Evolutionary conservation across 2,888 invertebrate species (phyloP), one percentile per base, ranked within the genome.

Genomic region (Chrysolina americana): DNA sequence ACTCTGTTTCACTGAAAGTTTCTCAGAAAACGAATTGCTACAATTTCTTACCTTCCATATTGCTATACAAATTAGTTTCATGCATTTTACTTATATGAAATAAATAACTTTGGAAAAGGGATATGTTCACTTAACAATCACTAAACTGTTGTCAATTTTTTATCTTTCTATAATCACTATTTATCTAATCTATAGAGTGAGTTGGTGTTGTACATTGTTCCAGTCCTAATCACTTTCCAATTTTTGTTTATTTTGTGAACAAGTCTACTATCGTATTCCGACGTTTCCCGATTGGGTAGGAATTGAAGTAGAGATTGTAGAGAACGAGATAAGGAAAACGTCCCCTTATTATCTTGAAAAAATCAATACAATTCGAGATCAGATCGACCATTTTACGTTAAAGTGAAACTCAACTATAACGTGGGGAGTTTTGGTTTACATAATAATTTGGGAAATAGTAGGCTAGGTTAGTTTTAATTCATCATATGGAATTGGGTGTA

Each of bases 151-250:
- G 36, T 59, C 15, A 66, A 53, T 17, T 41, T 64, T 28, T 70
- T 74, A 74, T 74, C 74, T n/a, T 13, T 17, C 59, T 44, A 47
- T 63, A 66, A 70, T 56, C 66, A 28, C 63, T 50, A 59, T 47
- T 50, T 73, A 74, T 74, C 74, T 74, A 74, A 74, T 74, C 74
- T 66, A 41, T 36, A 28, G 19, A 68, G 63, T 72, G 36, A 68
- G 62, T 72, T 50, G 21, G 47, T 72, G 62, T 68, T 62, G 21
- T 19, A 56, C 41, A 70, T 62, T 70, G 70, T 74, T 74, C 50
- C 47, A 59, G 56, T 36, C 44, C 11, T 66, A 70, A 74, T 74
- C 65, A 48, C 28, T 21, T 62, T 74, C 23, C 62, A 70, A 41
- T 70, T 59, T 73, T 70, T 70, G 41, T 41, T 66, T 44, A 23